Conservation (phyloP, 2,797 vertebrate species). For the Nothura maculosa region DNA sequence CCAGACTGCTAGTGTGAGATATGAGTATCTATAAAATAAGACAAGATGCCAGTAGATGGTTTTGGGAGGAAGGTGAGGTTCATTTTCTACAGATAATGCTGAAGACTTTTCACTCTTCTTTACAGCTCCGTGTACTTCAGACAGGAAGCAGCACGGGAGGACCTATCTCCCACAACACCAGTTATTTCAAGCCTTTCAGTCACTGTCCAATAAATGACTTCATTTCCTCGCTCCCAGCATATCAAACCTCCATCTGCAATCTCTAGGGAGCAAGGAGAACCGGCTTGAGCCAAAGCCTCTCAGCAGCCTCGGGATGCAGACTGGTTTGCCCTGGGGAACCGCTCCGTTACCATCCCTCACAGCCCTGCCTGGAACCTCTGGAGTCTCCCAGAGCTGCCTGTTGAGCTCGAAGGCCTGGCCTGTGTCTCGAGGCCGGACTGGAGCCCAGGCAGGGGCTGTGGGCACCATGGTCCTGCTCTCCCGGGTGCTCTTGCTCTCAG, state of each 20-base stretch:
- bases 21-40: background rate
- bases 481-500: too few relatives aligned
- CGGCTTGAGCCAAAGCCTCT: background rate
- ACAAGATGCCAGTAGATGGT: background rate
- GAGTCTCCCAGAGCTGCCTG: background rate
- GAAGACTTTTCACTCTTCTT: background rate
- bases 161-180: background rate
- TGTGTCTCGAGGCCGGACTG: too few relatives aligned
- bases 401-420: background rate
- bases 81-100: background rate
- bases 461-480: background rate
- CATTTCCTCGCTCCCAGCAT: background rate
- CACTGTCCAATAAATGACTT: background rate
- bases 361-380: background rate
- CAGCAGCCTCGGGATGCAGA: background rate
- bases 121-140: background rate
- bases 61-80: background rate
- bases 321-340: background rate
- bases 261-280: fast-evolving
- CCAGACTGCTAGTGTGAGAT: background rate
- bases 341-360: fast-evolving
- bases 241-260: fast-evolving
- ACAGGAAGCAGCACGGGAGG: background rate
- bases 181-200: background rate
- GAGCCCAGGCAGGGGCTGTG: background rate